Percentiles rank a stretch among this genome's conserved stretches.
phyloP scores from a whole-genome alignment of 1,140 invertebrate genomes.

The Alviniconcha marisindica region DNA sequence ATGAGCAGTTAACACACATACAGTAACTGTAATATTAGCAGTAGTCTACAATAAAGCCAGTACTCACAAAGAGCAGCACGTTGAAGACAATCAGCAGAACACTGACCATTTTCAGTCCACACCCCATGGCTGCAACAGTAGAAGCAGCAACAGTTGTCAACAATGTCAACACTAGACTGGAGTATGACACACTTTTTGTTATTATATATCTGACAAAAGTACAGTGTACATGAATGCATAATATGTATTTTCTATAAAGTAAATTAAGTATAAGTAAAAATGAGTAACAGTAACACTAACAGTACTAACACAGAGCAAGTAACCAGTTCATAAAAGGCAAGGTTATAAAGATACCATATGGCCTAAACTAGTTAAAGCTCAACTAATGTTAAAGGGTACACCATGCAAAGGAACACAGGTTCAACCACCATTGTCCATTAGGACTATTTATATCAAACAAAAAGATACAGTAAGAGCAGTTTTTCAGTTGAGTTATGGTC shows the following conservation, averaged over 20 bases:
- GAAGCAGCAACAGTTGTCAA: no score
- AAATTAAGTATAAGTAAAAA: background rate
- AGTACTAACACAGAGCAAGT: background rate
- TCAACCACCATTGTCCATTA: background rate
- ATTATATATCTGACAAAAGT: background rate
- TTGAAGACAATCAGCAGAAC: conserved; percentile 25
- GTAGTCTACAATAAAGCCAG: no score
- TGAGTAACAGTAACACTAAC: background rate
- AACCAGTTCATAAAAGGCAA: background rate
- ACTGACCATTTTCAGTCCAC: conserved; percentile 13
- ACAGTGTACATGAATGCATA: background rate
- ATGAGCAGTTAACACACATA: no score
- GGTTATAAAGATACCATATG: background rate
- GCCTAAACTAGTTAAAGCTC: no score
- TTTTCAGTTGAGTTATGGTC: background rate
- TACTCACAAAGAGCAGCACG: conserved; percentile 26
- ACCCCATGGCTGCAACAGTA: conserved; percentile 24
- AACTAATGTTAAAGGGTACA: background rate
- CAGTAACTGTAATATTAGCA: no score
- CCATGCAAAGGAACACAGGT: background rate
- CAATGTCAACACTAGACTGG: background rate
- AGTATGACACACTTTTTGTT: background rate
- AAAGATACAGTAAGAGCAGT: background rate
- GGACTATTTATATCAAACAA: background rate
- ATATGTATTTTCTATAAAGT: background rate